Evolutionary conservation across 1,140 invertebrate species (phyloP).

Genomic region (Panulirus ornatus): DNA sequence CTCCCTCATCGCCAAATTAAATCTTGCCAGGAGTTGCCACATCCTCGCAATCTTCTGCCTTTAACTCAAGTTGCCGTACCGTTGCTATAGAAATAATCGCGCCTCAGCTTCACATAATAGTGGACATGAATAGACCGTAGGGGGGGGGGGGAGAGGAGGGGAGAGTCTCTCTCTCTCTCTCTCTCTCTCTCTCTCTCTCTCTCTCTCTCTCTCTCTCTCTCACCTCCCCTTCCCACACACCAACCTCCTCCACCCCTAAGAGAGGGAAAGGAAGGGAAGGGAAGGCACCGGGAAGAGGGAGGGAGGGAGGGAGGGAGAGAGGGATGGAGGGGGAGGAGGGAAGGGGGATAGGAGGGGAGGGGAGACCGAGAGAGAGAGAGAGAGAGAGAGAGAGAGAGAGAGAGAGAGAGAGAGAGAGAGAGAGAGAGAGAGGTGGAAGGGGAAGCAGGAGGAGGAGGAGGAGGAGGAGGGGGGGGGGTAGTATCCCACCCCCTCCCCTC

Average conservation of each 20-base stretch:
- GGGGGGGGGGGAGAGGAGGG: neutral
- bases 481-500: too few relatives aligned
- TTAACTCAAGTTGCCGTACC: conserved; percentile 6
- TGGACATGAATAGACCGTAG: conserved; percentile 34
- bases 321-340: neutral
- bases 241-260: too few relatives aligned
- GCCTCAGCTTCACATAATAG: conserved; percentile 42
- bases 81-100: conserved; percentile 58
- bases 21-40: too few relatives aligned
- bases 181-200: conserved; percentile 17
- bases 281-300: neutral
- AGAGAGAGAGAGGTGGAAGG: neutral
- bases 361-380: neutral
- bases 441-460: neutral
- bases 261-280: too few relatives aligned
- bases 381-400: too few relatives aligned
- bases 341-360: neutral
- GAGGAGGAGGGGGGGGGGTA: neutral
- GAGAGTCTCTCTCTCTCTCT: neutral
- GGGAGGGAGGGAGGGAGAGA: neutral
- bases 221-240: too few relatives aligned
- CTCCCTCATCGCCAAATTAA: too few relatives aligned
- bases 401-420: neutral
- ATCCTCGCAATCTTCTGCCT: conserved; percentile 22
- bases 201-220: conserved; percentile 17